Evolutionary conservation across 2,113 vertebrate genomes (phyloP).

Genomic region (Sakesphorus luctuosus): DNA sequence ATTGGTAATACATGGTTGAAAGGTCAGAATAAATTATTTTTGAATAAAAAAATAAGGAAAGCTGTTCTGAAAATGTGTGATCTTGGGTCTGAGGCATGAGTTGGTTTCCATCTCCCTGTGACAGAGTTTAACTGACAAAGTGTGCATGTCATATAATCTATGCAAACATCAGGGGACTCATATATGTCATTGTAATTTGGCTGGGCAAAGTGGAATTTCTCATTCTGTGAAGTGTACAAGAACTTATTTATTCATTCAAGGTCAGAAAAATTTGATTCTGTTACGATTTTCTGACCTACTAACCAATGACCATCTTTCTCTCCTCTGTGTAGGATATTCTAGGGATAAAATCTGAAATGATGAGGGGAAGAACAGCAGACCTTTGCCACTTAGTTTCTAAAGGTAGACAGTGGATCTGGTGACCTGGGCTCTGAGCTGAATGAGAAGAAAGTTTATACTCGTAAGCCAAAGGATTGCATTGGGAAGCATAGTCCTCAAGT

Average conservation of each 20-base stretch:
- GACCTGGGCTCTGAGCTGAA: not conserved
- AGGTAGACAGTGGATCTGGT: not conserved
- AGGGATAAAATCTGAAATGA: not conserved
- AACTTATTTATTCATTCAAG: not conserved
- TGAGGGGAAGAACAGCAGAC: not conserved
- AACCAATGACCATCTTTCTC: not conserved
- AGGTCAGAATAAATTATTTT: not conserved
- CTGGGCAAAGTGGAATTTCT: not conserved
- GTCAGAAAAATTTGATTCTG: not conserved
- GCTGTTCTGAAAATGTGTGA: not conserved
- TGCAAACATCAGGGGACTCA: not conserved
- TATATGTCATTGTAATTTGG: not conserved
- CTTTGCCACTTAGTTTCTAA: not conserved
- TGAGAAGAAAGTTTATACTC: not conserved
- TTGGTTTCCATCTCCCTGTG: not conserved
- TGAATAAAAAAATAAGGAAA: not conserved
- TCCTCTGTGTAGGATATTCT: not conserved
- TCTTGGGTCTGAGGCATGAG: not conserved
- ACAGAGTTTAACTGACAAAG: not conserved
- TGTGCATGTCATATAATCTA: not conserved
- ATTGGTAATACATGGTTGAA: not conserved
- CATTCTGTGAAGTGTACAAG: not conserved
- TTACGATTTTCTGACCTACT: not conserved
- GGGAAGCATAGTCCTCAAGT: not conserved
- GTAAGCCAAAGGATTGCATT: not conserved